Percentiles rank a stretch among this genome's conserved stretches.
phyloP scores from a whole-genome alignment of 1,140 invertebrate genomes.

The Dendroctonus ponderosae region DNA sequence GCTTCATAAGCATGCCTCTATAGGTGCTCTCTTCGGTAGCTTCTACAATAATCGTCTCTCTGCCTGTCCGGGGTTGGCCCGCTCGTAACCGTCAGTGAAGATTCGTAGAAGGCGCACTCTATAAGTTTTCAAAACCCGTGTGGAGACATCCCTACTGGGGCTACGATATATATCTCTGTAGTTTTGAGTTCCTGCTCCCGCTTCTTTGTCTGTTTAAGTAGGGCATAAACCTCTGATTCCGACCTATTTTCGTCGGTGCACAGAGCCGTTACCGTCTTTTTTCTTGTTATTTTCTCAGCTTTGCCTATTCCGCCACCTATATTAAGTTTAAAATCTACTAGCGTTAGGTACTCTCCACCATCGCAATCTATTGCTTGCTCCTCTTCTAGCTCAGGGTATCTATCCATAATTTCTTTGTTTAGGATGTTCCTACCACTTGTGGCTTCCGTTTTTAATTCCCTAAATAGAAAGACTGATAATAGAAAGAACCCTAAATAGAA shows the following conservation, averaged over 20 bases:
- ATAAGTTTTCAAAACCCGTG: not conserved
- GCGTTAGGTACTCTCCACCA: constrained; percentile 15
- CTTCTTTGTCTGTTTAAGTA: not conserved
- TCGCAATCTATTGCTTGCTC: constrained; percentile 6
- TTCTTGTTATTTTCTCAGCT: constrained; percentile 3
- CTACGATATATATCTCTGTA: too few species aligned
- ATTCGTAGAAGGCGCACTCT: constrained; percentile 1
- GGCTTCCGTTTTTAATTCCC: too few species aligned
- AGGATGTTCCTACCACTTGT: too few species aligned
- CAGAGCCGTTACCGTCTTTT: not conserved
- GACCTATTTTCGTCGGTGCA: constrained; percentile 11
- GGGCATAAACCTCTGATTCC: not conserved
- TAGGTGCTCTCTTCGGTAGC: constrained; percentile 1
- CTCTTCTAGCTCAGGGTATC: constrained; percentile 22
- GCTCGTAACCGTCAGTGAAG: not conserved
- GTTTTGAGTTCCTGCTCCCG: too few species aligned
- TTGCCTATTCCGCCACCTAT: constrained; percentile 3
- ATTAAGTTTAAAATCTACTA: constrained; percentile 20
- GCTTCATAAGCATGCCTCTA: too few species aligned
- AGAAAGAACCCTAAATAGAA: too few species aligned
- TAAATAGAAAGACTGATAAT: too few species aligned
- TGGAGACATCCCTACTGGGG: too few species aligned
- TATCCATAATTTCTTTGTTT: too few species aligned
- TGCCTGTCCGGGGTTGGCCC: not conserved
- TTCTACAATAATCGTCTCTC: constrained; percentile 2